These are phyloP conservation scores for Sciurus vulgaris DNA, from an alignment of 2,797 vertebrate species.

Conservation along the genomic window DNA sequence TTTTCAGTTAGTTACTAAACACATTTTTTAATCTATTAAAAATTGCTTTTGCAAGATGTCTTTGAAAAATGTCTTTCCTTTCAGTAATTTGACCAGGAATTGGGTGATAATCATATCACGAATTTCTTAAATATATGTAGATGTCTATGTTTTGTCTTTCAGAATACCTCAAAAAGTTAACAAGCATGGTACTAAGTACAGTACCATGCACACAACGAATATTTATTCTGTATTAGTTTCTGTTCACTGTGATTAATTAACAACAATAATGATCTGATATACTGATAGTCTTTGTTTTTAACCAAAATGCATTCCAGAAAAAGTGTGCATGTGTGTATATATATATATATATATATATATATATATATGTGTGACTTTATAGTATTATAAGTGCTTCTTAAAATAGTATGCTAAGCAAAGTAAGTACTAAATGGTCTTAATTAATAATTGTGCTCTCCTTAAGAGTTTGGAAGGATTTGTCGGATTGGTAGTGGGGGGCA, in stretches of 20 bases:
- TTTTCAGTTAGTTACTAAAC: conserved; percentile 41
- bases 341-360: background rate
- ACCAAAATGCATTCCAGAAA: background rate
- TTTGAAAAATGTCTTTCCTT: background rate
- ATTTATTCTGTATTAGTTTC: background rate
- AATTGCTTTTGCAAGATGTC: background rate
- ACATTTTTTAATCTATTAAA: background rate
- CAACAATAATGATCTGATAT: background rate
- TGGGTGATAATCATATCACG: background rate
- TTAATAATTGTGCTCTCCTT: background rate
- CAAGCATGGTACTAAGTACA: background rate
- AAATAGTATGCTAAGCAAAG: background rate
- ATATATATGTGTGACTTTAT: background rate
- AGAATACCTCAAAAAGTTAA: background rate
- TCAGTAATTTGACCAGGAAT: background rate
- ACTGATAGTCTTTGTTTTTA: background rate
- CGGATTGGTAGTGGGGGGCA: background rate
- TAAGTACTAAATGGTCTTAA: background rate
- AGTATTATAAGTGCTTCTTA: background rate
- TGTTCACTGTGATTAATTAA: background rate
- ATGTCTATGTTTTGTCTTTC: background rate
- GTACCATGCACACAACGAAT: background rate
- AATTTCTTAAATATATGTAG: background rate
- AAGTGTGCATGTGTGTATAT: background rate
- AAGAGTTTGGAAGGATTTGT: background rate